Evolutionary conservation across 2,888 invertebrate species (phyloP), one percentile per base, ranked within the genome.

Genomic region (Tuta absoluta): DNA sequence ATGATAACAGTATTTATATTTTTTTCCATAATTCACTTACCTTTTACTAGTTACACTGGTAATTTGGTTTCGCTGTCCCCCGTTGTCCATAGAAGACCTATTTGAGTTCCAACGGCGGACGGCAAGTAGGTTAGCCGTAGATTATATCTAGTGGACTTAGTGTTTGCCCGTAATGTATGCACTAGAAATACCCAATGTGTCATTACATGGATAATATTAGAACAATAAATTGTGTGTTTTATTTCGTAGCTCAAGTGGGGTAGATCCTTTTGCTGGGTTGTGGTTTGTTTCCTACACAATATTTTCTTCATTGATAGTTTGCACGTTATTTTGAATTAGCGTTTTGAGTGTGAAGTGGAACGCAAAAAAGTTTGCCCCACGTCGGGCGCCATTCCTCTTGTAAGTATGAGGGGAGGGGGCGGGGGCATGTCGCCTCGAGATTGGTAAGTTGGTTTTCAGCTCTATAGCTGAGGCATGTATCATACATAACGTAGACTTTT

Each of bases 181-280:
- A 89, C 89, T 87, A 87, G 83, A 77, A 80, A 81, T 87, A 86
- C 81, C 81, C 82, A 76, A 85, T 87, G 87, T 90, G 87, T 89
- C 88, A 91, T 91, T 91, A 91, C 89, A 91, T 88, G 82, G 83
- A 85, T 87, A 89, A 87, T 83, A 84, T 85, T 90, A 90, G 89
- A 89, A 89, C 73, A 84, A 81, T 82, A 84, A 81, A 77, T 65
- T 78, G 86, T 89, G 89, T 90, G 89, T 91, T 90, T 91, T 90
- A 90, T 90, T 90, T 91, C 85, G 66, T 72, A 62, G 76, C 78
- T 77, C 73, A 76, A 76, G 84, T 79, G 86, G 85, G 85, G 78
- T 76, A 76, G 73, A 73, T 73, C 69, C 73, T 78, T 80, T 79
- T 77, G 81, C 77, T 80, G 85, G 85, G 85, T 75, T 76, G 70